Evolutionary conservation across 1,140 invertebrate species (phyloP), one percentile per base, ranked within the genome.

Genomic region (Bathynomus jamesi): DNA sequence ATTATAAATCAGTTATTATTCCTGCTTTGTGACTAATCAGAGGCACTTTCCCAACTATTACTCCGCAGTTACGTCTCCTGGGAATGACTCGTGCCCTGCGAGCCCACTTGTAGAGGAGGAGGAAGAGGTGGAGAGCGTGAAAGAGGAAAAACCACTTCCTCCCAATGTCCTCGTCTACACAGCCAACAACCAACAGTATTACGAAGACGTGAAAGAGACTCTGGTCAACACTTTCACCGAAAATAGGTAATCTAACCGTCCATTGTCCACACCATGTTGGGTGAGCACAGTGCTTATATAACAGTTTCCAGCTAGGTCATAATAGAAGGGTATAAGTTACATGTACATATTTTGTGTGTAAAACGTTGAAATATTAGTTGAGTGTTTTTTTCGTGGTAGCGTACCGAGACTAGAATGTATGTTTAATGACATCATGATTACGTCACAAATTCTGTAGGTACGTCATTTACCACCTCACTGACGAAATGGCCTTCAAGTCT

Each of bases 151-250:
- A 53, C 3, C 24, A 17, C 21, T 61, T 31, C 91, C 92, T 24
- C 90, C 90, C 4, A 93, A 93, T 83, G 86, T 95, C 72, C 83
- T 94, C 28, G 88, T 94, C 31, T 93, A 91, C 82, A 89, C 90
- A 21, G 91, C 72, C 65, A 73, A 94, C 78, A 91, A 90, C 79
- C 77, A 85, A 61, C 84, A 86, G 27, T 87, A 88, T 27, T 88
- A 87, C 76, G 88, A 91, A 61, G 89, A 88, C 80, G 86, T 92
- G 25, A 88, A 88, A 79, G 81, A 82, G 27, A 87, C 90, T 3
- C 80, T 94, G 10, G 82, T 85, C 25, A 84, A 87, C 75, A 87
- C 89, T 61, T 80, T 94, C 21, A 88, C 90, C 80, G 85, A 83
- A 78, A 85, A 92, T 74, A 89, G 86, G 88, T 90, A 83, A 82